A percentile compares a stretch with the other conserved stretches of the same genome.
phyloP scores from a whole-genome alignment of 2,797 vertebrate species.

The Peromyscus nudipes region DNA sequence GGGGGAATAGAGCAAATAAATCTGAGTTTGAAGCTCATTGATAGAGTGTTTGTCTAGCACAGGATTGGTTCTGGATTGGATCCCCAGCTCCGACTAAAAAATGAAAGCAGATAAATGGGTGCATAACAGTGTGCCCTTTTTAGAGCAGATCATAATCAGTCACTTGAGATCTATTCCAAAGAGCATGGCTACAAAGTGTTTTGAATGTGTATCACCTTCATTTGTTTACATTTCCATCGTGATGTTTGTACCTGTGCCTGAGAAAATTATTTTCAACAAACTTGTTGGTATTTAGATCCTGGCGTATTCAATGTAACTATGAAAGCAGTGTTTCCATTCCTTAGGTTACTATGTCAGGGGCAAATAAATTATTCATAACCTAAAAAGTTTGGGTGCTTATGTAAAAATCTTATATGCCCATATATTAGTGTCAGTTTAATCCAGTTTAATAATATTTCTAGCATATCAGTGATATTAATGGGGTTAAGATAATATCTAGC shows the following conservation, averaged over 20 bases:
- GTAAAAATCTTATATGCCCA: neutral
- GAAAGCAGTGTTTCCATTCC: neutral
- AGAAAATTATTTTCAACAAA: constrained; percentile 41
- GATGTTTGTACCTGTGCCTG: neutral
- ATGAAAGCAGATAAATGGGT: neutral
- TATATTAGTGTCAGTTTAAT: neutral
- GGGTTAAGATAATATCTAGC: constrained; percentile 27
- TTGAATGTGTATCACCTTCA: neutral
- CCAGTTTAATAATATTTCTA: neutral
- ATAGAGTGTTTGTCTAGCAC: neutral
- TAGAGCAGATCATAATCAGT: neutral
- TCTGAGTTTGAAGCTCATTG: too few relatives aligned
- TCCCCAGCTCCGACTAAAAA: too few relatives aligned
- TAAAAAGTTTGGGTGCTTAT: neutral
- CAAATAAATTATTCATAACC: constrained; percentile 28
- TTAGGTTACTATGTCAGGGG: neutral
- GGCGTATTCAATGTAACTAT: neutral
- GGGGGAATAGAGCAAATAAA: neutral
- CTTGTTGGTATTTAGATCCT: neutral
- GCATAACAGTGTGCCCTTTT: neutral
- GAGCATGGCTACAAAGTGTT: neutral
- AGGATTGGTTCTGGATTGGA: neutral
- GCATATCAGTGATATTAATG: neutral
- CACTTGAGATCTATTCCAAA: neutral
- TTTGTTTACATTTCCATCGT: neutral